Evolutionary conservation across 2,113 vertebrate species (phyloP), one percentile per base, ranked within the genome.

Genomic region (Sebastes fasciatus): DNA sequence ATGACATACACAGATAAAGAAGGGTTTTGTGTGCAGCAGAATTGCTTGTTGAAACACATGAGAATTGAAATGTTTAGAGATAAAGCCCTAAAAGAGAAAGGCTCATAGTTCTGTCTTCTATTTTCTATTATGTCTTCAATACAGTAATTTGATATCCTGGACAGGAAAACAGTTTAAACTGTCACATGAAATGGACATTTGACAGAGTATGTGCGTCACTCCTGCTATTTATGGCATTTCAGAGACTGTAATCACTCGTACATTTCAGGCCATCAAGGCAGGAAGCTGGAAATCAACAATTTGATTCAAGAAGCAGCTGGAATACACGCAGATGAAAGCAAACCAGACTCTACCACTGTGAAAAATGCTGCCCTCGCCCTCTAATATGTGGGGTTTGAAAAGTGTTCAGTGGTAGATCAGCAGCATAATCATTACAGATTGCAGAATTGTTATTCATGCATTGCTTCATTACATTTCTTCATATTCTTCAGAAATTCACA

Each of bases 191-290:
- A 91, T 78, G 79, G 87, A 91, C 78, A 70, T 90, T 87, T 93
- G 90, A 93, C 86, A 89, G 89, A 85, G 80, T 69, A 21, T 75
- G 79, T 93, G 93, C 91, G 90, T 94, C 92, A 94, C 70, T 86
- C 65, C 45, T 84, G 85, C 90, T 92, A 93, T 94, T 93, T 92
- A 87, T 90, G 86, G 89, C 65, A 77, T 80, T 83, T 89, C 71
- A 82, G 83, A 89, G 81, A 40, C 80, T 85, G 76, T 74, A 90
- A 89, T 89, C 81, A 82, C 68, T 83, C 77, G 49, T 88, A 76
- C 77, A 86, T 91, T 86, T 86, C 67, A 89, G 84, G 60, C 60
- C 48, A 83, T 86, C 76, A 80, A 89, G 90, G 82, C 89, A 89
- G 89, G 85, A 84, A 91, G 87, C 89, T 88, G 80, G 84, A 89